phyloP scores from a whole-genome alignment of 2,888 invertebrate genomes.

The Mesoligia furuncula region DNA sequence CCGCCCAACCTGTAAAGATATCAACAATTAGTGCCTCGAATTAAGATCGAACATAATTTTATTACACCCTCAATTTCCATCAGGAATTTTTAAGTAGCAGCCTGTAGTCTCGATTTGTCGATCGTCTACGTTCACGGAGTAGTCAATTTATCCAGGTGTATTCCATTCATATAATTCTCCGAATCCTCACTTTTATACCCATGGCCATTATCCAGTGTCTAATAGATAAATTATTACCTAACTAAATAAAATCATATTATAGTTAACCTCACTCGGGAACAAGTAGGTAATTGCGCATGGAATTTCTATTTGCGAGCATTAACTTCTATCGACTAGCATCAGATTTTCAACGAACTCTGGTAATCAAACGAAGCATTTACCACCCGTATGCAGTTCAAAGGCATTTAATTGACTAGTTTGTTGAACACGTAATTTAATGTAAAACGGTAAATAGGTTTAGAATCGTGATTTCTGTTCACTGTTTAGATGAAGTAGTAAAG shows the following conservation, averaged over 20 bases:
- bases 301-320: slow-evolving; percentile 45
- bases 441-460: slow-evolving; percentile 59
- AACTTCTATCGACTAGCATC: slow-evolving; percentile 35
- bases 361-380: slow-evolving; percentile 62
- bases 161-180: background rate
- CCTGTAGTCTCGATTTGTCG: background rate
- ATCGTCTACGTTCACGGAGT: background rate
- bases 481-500: slow-evolving; percentile 56
- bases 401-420: slow-evolving; percentile 72
- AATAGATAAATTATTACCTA: background rate
- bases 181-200: background rate
- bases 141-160: background rate
- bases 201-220: background rate
- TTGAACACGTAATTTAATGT: slow-evolving; percentile 69
- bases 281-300: slow-evolving; percentile 37
- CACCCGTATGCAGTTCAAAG: slow-evolving; percentile 69
- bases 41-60: background rate
- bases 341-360: slow-evolving; percentile 36
- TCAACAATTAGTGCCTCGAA: slow-evolving; percentile 10
- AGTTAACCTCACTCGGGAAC: background rate
- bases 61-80: background rate
- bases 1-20: slow-evolving; percentile 80
- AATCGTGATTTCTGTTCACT: slow-evolving; percentile 53
- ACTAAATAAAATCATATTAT: background rate
- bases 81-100: background rate